A percentile compares a stretch with the other conserved stretches of the same genome.
Evolutionary conservation across 2,113 vertebrate species (phyloP).

Genomic region (Neolamprologus hecqui): DNA sequence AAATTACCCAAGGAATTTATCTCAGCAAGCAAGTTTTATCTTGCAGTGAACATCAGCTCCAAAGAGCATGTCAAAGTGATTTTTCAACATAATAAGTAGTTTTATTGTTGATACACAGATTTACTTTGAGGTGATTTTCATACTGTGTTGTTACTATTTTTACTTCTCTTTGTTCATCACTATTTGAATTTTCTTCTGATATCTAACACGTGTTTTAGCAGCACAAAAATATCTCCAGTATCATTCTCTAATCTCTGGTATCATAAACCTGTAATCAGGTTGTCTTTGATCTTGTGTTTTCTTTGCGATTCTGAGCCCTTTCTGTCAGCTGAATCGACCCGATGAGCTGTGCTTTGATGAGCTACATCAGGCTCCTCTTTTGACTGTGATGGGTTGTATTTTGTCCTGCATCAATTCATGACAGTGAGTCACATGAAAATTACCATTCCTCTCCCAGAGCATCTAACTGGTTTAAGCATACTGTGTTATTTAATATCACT

Average conservation of each 20-base stretch:
- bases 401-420: neutral
- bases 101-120: neutral
- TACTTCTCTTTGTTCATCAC: neutral
- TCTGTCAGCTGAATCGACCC: neutral
- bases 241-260: neutral
- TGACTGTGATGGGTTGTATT: neutral
- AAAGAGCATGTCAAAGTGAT: neutral
- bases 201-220: neutral
- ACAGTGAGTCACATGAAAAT: neutral
- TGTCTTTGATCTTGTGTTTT: conserved; percentile 1
- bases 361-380: neutral
- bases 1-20: neutral
- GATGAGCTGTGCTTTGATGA: neutral
- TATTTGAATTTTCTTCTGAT: neutral
- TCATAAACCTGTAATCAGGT: neutral
- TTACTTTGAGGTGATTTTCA: neutral
- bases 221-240: neutral
- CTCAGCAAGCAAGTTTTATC: neutral
- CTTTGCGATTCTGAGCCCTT: neutral
- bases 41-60: neutral
- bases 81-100: neutral
- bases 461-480: neutral
- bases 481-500: neutral
- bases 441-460: neutral
- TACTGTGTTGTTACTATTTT: neutral